Percentiles rank a stretch among this genome's conserved stretches.
phyloP scores from a whole-genome alignment of 2,888 invertebrate species.

The Uropetala carovei region DNA sequence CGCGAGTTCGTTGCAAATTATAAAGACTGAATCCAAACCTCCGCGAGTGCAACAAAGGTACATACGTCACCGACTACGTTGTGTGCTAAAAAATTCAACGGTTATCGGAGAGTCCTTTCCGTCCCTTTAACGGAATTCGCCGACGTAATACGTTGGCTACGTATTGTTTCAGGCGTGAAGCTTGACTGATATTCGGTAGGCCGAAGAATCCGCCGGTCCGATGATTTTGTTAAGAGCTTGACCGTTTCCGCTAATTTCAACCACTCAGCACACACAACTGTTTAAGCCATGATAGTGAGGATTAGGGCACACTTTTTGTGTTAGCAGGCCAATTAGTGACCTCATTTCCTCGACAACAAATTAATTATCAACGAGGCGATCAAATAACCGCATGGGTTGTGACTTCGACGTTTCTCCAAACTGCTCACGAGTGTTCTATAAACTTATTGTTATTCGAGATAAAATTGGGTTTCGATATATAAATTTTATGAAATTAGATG shows the following conservation, averaged over 20 bases:
- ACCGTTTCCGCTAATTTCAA: not conserved
- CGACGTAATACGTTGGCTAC: conserved; percentile 1
- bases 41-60: no score
- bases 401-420: no score
- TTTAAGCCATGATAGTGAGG: not conserved
- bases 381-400: no score
- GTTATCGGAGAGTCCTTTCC: no score
- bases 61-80: no score
- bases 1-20: no score
- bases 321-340: not conserved
- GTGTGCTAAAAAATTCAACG: no score
- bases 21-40: no score
- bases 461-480: no score
- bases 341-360: not conserved
- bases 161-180: not conserved
- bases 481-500: no score
- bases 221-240: conserved; percentile 1
- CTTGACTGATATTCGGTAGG: conserved; percentile 25
- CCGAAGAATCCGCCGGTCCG: conserved; percentile 10
- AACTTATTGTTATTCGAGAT: no score
- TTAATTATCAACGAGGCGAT: not conserved
- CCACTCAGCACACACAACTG: not conserved
- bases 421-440: no score
- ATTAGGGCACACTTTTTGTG: not conserved
- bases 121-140: not conserved